Percentiles rank a stretch among this genome's conserved stretches.
These are phyloP conservation scores for Saturnia japonica DNA, from an alignment of 2,888 invertebrate genomes.

Conservation along the genomic window DNA sequence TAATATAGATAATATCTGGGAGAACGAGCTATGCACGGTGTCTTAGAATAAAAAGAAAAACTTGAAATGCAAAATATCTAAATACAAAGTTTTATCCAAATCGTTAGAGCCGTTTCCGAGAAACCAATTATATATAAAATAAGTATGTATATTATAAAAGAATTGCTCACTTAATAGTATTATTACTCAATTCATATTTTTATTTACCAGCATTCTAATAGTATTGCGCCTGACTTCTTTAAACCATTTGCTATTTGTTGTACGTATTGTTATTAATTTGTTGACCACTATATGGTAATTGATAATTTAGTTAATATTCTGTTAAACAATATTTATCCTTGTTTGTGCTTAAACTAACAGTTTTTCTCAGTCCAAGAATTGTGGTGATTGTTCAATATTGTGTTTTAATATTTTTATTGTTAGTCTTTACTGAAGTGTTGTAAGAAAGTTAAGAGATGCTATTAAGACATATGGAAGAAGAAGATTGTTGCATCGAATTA, in stretches of 20 bases:
- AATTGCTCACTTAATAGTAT: neutral
- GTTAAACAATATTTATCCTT: constrained; percentile 8
- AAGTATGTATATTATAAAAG: neutral
- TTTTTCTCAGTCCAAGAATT: neutral
- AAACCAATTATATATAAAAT: no score
- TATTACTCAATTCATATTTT: neutral
- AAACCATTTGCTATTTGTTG: neutral
- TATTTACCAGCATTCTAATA: neutral
- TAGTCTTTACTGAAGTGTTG: neutral
- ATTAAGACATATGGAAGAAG: no score
- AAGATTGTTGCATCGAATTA: neutral
- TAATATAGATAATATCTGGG: no score
- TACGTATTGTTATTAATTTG: no score
- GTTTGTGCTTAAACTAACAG: neutral
- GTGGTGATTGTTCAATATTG: neutral
- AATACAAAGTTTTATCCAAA: no score
- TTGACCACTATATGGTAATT: neutral
- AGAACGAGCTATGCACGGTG: no score
- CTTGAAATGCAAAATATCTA: no score
- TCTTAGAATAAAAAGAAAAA: no score
- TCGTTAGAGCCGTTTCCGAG: no score
- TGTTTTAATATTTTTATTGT: neutral
- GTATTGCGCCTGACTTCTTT: neutral
- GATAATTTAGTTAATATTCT: neutral
- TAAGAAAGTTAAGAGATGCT: neutral